Evolutionary conservation across 2,888 invertebrate genomes (phyloP).

Genomic region (Spodoptera exigua): DNA sequence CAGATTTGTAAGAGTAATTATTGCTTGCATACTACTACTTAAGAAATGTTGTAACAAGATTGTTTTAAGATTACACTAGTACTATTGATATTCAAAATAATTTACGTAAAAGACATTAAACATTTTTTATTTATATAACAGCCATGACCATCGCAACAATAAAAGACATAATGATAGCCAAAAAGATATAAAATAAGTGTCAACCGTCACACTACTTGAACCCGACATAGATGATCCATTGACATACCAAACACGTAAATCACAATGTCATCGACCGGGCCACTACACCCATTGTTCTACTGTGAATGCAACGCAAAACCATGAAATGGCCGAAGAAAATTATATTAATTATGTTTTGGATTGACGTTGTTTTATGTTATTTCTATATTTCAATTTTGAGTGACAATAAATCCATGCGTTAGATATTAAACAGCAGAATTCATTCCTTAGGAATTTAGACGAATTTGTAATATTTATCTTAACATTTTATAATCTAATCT

Average conservation of each 20-base stretch:
- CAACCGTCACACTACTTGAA: slow-evolving; percentile 12
- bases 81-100: no score
- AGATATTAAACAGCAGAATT: no score
- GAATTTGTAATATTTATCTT: no score
- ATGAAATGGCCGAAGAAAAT: slow-evolving; percentile 42
- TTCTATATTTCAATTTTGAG: no score
- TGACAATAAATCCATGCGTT: no score
- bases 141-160: slow-evolving; percentile 24
- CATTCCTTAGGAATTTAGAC: no score
- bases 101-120: no score
- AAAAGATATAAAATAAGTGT: slow-evolving; percentile 11
- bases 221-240: slow-evolving; percentile 51
- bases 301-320: slow-evolving; percentile 30
- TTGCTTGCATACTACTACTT: neutral
- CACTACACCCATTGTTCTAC: slow-evolving; percentile 64
- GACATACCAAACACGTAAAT: slow-evolving; percentile 63
- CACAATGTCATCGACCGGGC: slow-evolving; percentile 76
- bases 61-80: no score
- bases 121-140: no score
- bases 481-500: no score
- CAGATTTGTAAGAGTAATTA: slow-evolving; percentile 12
- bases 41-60: no score
- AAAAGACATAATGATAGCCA: slow-evolving; percentile 2
- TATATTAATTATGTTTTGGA: slow-evolving; percentile 22
- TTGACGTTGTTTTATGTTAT: neutral